Conservation (phyloP, 2,113 vertebrate genomes). For the Apistogramma diplotaenia region DNA sequence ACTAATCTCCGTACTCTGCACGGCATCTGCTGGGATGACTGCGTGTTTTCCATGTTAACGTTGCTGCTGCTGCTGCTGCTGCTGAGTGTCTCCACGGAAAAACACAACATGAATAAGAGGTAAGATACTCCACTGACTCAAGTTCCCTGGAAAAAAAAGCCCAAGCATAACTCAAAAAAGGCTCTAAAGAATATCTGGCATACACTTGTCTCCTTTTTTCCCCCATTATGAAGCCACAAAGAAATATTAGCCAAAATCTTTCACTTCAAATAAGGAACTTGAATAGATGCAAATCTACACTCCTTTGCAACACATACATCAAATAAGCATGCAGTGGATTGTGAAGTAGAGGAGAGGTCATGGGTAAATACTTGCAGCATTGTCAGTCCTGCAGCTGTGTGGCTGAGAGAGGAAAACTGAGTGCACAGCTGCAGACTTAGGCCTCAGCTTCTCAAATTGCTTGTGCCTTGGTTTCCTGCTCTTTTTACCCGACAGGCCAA, state of each 20-base stretch:
- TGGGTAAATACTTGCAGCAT: constrained; percentile 60
- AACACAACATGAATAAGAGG: constrained; percentile 48
- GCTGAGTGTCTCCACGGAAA: constrained; percentile 37
- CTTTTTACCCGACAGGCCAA: constrained; percentile 39
- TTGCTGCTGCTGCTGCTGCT: not conserved
- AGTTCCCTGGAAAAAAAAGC: constrained; percentile 11
- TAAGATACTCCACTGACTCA: constrained; percentile 24
- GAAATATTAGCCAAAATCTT: not conserved
- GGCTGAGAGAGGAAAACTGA: constrained; percentile 53
- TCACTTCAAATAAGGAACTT: not conserved
- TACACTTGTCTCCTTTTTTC: not conserved
- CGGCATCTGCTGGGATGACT: constrained; percentile 44
- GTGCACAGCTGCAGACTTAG: constrained; percentile 74
- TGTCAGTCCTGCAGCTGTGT: constrained; percentile 59
- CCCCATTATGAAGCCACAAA: not conserved
- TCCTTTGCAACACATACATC: constrained; percentile 7
- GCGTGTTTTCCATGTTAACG: constrained; percentile 39
- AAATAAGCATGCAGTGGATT: constrained; percentile 30
- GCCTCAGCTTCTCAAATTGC: constrained; percentile 75
- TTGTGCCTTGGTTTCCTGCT: constrained; percentile 75
- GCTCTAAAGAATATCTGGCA: not conserved
- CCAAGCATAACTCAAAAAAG: not conserved
- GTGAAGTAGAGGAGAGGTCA: constrained; percentile 68
- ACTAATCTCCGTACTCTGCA: constrained; percentile 45
- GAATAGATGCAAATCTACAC: not conserved